These are phyloP conservation scores for Dicerorhinus sumatrensis DNA, from an alignment of 2,113 vertebrate species.

Conservation along the genomic window DNA sequence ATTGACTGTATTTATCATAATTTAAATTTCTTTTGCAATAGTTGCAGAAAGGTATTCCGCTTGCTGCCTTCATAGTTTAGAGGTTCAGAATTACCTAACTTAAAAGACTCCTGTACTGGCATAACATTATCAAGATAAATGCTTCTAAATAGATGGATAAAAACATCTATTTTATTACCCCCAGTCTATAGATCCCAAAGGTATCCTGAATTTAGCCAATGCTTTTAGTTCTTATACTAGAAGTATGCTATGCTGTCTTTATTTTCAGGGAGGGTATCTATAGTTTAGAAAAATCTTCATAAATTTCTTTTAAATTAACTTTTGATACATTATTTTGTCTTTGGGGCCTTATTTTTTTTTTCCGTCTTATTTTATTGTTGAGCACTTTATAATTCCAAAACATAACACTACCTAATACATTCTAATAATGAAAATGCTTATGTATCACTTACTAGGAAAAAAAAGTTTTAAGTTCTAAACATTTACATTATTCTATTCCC, in stretches of 20 bases:
- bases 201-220: slow-evolving; percentile 69
- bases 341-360: slow-evolving; percentile 69
- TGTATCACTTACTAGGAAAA: neutral
- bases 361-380: slow-evolving; percentile 47
- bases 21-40: neutral
- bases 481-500: neutral
- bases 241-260: slow-evolving; percentile 83
- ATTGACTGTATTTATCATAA: slow-evolving; percentile 46
- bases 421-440: slow-evolving; percentile 64
- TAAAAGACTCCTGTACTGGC: slow-evolving; percentile 72
- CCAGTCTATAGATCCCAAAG: slow-evolving; percentile 47
- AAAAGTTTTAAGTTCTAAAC: slow-evolving; percentile 16
- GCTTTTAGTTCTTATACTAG: slow-evolving; percentile 70
- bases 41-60: slow-evolving; percentile 71
- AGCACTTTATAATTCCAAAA: slow-evolving; percentile 70
- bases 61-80: slow-evolving; percentile 66
- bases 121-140: slow-evolving; percentile 75
- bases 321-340: slow-evolving; percentile 56
- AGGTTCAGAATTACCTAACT: slow-evolving; percentile 34
- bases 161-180: slow-evolving; percentile 59
- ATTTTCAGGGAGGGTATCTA: slow-evolving; percentile 83
- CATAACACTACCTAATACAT: slow-evolving; percentile 58
- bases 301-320: neutral
- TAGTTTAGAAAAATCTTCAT: slow-evolving; percentile 50
- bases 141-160: slow-evolving; percentile 65